Evolutionary conservation across 2,113 vertebrate genomes (phyloP).

Genomic region (Paramisgurnus dabryanus): DNA sequence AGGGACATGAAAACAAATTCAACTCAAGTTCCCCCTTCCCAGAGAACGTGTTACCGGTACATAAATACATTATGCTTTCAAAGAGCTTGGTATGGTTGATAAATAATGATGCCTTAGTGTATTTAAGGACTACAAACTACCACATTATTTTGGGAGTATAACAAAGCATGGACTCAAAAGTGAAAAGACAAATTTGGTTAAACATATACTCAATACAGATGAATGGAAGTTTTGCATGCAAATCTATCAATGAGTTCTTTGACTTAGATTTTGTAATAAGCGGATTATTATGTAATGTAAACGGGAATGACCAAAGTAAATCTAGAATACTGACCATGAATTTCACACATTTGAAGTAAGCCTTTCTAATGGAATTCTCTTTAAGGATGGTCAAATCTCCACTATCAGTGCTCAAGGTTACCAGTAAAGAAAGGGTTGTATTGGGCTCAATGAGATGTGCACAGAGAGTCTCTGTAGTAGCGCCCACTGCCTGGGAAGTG

Average conservation of each 20-base stretch:
- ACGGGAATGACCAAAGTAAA: neutral
- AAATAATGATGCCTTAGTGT: too few relatives aligned
- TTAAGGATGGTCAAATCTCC: conserved; percentile 48
- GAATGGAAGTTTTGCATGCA: too few relatives aligned
- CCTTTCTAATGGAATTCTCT: conserved; percentile 23
- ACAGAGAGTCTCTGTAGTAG: conserved; percentile 68
- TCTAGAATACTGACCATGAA: conserved; percentile 65
- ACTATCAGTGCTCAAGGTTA: conserved; percentile 45
- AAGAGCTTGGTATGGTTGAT: too few relatives aligned
- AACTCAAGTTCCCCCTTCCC: neutral
- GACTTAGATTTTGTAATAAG: too few relatives aligned
- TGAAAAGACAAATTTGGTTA: too few relatives aligned
- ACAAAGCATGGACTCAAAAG: too few relatives aligned
- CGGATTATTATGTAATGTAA: neutral
- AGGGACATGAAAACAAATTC: neutral
- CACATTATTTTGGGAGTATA: too few relatives aligned
- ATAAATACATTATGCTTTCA: too few relatives aligned
- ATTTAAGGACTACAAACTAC: too few relatives aligned
- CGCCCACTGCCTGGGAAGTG: conserved; percentile 65
- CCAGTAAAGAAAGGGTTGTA: conserved; percentile 33
- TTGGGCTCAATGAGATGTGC: conserved; percentile 57
- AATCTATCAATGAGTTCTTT: too few relatives aligned
- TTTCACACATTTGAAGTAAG: conserved; percentile 62
- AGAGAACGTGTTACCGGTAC: too few relatives aligned
- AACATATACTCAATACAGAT: too few relatives aligned